Percentiles rank a stretch among this genome's conserved stretches.
Conservation (phyloP, 2,888 invertebrate genomes). For the Holacanthella duospinosa region DNA sequence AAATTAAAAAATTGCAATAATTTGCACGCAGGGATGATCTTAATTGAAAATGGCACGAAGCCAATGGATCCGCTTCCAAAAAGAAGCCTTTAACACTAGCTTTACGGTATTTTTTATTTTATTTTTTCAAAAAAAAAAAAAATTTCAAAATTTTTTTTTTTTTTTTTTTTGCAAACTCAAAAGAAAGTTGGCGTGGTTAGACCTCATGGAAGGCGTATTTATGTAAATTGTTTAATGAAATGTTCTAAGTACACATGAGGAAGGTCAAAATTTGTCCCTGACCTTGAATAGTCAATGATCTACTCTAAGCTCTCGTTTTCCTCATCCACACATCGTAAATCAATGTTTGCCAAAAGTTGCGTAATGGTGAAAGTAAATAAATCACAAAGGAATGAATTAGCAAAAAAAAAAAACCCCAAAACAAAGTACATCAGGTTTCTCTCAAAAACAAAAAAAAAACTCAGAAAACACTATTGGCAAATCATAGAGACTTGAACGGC, state of each 20-base stretch:
- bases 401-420: neutral
- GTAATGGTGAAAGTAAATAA: neutral
- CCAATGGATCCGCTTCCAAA: neutral
- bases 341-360: neutral
- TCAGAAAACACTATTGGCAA: too few relatives aligned
- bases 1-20: neutral
- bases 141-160: neutral
- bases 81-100: too few relatives aligned
- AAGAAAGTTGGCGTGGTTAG: too few relatives aligned
- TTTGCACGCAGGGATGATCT: neutral
- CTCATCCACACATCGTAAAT: constrained; percentile 2
- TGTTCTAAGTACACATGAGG: neutral
- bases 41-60: constrained; percentile 1
- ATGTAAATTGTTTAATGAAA: too few relatives aligned
- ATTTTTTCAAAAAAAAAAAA: neutral
- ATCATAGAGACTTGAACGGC: too few relatives aligned
- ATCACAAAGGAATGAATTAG: neutral
- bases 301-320: neutral
- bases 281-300: neutral
- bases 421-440: neutral
- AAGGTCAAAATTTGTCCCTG: neutral
- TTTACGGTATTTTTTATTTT: too few relatives aligned
- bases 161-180: neutral
- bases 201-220: too few relatives aligned
- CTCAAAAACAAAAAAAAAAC: neutral